A percentile compares a stretch with the other conserved stretches of the same genome.
phyloP scores from a whole-genome alignment of 1,140 invertebrate genomes.

The Glossosoma conforme region DNA sequence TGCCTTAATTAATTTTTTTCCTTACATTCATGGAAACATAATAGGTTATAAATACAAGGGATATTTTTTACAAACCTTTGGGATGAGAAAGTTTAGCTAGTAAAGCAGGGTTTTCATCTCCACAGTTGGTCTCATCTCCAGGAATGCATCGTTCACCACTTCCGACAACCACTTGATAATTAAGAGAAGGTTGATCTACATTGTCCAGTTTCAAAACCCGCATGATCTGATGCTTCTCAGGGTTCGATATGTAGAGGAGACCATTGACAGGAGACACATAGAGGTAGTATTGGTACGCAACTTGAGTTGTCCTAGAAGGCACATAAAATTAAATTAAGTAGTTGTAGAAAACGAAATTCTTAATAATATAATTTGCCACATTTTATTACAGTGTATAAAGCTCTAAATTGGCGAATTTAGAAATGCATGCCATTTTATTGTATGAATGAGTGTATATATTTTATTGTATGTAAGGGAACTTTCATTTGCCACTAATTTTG shows the following conservation, averaged over 20 bases:
- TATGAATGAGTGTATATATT: no score
- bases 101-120: conserved; percentile 86
- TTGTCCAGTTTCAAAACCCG: conserved; percentile 68
- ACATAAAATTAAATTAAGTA: background rate
- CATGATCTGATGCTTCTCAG: conserved; percentile 84
- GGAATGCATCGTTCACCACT: conserved; percentile 95
- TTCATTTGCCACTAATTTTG: no score
- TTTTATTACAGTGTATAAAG: no score
- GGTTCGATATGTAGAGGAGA: conserved; percentile 93
- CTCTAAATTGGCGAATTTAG: no score
- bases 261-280: conserved; percentile 93
- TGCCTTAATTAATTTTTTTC: no score
- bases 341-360: no score
- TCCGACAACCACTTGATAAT: conserved; percentile 87
- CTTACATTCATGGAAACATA: no score
- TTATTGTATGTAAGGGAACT: no score
- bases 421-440: no score
- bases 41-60: background rate
- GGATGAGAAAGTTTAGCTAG: conserved; percentile 91
- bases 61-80: conserved; percentile 64
- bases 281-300: conserved; percentile 92
- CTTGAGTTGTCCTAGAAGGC: conserved; percentile 76
- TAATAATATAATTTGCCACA: no score
- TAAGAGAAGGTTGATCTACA: conserved; percentile 75
- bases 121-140: conserved; percentile 83